Percentiles rank a stretch among this genome's conserved stretches.
These are phyloP conservation scores for Choristoneura fumiferana DNA, from an alignment of 1,140 invertebrate genomes.

Conservation along the genomic window DNA sequence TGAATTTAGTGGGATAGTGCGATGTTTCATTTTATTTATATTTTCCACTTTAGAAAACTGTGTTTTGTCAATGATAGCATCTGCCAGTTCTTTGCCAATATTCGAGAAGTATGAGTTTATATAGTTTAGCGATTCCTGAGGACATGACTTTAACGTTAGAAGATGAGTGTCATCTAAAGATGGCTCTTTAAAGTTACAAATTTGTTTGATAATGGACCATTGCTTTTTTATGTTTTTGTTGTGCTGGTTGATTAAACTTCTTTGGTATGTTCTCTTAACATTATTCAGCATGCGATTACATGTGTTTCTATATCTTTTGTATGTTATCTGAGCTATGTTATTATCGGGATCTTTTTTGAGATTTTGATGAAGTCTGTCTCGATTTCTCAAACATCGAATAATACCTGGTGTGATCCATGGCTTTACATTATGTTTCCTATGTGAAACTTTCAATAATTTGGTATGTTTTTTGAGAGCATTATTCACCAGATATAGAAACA, in stretches of 20 bases:
- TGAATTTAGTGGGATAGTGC: not conserved
- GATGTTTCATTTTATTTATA: not conserved
- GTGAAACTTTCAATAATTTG: not conserved
- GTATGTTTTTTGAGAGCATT: not conserved
- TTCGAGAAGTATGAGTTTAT: not conserved
- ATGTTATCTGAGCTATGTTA: slow-evolving; percentile 1
- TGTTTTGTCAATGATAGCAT: not conserved
- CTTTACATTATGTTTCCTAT: slow-evolving; percentile 18
- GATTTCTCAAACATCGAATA: too few relatives aligned
- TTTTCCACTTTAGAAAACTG: not conserved
- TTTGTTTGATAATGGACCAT: not conserved
- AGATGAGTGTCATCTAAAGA: not conserved
- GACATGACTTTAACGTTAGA: not conserved
- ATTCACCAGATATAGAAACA: not conserved
- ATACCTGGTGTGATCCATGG: slow-evolving; percentile 37
- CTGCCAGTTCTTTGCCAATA: too few relatives aligned
- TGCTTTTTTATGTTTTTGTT: not conserved
- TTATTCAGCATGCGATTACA: too few relatives aligned
- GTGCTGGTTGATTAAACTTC: not conserved
- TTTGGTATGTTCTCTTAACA: slow-evolving; percentile 7
- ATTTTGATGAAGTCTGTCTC: slow-evolving; percentile 24
- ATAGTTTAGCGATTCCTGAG: not conserved
- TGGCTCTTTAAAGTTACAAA: not conserved
- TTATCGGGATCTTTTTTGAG: slow-evolving; percentile 17
- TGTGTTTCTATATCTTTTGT: slow-evolving; percentile 1